These are phyloP conservation scores for Pristis pectinata DNA, from an alignment of 2,797 vertebrate genomes.

Conservation along the genomic window DNA sequence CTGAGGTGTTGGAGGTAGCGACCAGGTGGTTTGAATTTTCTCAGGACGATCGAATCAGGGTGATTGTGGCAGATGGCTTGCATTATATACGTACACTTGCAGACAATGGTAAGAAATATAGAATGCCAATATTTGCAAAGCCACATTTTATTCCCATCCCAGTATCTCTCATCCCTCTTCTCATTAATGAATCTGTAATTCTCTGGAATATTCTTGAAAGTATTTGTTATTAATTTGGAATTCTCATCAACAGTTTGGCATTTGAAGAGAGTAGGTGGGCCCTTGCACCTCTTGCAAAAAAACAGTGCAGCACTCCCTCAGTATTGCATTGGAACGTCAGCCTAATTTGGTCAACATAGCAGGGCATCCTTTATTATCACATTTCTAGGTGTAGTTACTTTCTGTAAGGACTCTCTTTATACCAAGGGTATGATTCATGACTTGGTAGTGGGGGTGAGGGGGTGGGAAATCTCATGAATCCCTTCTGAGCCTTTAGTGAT, in stretches of 20 bases:
- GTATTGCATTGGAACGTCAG: too few relatives aligned
- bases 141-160: too few relatives aligned
- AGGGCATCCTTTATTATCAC: background rate
- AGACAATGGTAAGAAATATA: background rate
- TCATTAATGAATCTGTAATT: background rate
- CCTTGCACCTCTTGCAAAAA: too few relatives aligned
- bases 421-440: too few relatives aligned
- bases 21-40: slow-evolving; percentile 78
- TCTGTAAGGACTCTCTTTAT: too few relatives aligned
- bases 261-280: too few relatives aligned
- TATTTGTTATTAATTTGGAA: too few relatives aligned
- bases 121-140: background rate
- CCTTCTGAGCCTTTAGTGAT: too few relatives aligned
- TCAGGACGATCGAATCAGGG: slow-evolving; percentile 67
- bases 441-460: too few relatives aligned
- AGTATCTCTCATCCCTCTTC: background rate
- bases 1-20: slow-evolving; percentile 77
- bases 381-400: background rate
- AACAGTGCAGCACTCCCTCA: background rate
- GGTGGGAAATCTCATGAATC: too few relatives aligned
- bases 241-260: background rate
- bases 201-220: background rate
- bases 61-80: slow-evolving; percentile 61
- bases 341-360: background rate
- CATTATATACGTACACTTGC: slow-evolving; percentile 53